These are phyloP conservation scores for Scartelaos histophorus DNA, from an alignment of 2,113 vertebrate genomes.

Conservation along the genomic window DNA sequence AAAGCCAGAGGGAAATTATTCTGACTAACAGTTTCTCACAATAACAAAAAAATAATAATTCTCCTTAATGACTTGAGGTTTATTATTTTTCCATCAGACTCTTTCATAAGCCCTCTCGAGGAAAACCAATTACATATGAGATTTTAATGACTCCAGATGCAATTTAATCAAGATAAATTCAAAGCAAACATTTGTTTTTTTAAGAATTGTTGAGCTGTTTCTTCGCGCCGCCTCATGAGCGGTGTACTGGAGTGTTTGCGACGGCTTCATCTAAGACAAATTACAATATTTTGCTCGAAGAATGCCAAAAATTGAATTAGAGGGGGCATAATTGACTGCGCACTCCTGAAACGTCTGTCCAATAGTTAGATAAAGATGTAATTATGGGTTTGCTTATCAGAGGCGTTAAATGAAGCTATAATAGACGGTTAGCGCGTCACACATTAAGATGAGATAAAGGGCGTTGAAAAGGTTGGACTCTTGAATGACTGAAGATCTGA, in stretches of 20 bases:
- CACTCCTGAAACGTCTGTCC: slow-evolving; percentile 29
- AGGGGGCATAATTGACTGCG: slow-evolving; percentile 31
- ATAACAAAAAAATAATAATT: neutral
- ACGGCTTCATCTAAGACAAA: neutral
- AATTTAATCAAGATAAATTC: slow-evolving; percentile 82
- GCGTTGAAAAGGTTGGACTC: slow-evolving; percentile 11
- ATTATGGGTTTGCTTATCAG: slow-evolving; percentile 61
- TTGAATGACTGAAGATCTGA: no score
- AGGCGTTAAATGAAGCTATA: slow-evolving; percentile 36
- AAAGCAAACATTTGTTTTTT: slow-evolving; percentile 75
- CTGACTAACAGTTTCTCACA: neutral
- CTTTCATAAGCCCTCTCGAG: slow-evolving; percentile 50
- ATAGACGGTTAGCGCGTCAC: slow-evolving; percentile 31
- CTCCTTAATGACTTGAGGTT: neutral
- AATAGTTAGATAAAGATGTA: slow-evolving; percentile 61
- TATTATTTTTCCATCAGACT: slow-evolving; percentile 13
- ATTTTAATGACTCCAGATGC: slow-evolving; percentile 74
- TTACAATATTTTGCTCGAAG: neutral
- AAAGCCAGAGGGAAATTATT: neutral
- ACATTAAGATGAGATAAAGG: slow-evolving; percentile 45
- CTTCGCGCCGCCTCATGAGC: slow-evolving; percentile 60
- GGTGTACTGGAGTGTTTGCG: slow-evolving; percentile 54
- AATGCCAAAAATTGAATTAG: neutral
- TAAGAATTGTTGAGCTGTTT: slow-evolving; percentile 72
- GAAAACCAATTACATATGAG: slow-evolving; percentile 70